Percentiles rank a stretch among this genome's conserved stretches.
Evolutionary conservation across 2,888 invertebrate genomes (phyloP).

Genomic region (Megastigmus dorsalis): DNA sequence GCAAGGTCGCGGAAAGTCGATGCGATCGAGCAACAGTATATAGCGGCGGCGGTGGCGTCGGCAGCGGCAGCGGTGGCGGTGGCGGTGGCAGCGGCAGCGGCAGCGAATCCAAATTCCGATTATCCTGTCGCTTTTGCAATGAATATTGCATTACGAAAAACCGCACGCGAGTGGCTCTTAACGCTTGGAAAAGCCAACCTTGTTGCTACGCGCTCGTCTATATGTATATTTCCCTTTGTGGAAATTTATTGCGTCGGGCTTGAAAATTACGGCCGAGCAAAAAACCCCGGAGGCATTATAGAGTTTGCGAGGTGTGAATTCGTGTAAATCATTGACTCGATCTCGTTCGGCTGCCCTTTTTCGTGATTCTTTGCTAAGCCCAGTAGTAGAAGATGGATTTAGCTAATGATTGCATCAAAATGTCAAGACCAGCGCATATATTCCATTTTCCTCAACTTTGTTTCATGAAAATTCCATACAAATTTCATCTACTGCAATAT

Average conservation of each 20-base stretch:
- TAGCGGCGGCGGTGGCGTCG: neutral
- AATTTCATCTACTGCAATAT: too few species aligned
- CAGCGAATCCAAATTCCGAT: constrained; percentile 17
- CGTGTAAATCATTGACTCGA: constrained; percentile 8
- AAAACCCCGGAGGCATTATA: neutral
- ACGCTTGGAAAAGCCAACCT: neutral
- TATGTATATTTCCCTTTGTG: constrained; percentile 1
- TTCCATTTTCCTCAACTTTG: neutral
- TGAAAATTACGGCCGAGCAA: neutral
- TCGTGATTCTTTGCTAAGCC: too few species aligned
- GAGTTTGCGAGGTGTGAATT: too few species aligned
- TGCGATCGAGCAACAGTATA: too few species aligned
- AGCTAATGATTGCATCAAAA: neutral
- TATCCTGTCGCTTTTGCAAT: constrained; percentile 1
- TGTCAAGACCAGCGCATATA: too few species aligned
- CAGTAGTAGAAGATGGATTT: too few species aligned
- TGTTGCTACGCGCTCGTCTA: neutral
- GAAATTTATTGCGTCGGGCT: constrained; percentile 4
- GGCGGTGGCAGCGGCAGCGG: neutral
- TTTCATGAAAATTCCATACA: neutral
- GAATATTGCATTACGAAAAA: neutral
- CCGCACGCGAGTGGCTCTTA: neutral
- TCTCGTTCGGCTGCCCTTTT: neutral
- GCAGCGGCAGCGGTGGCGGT: neutral
- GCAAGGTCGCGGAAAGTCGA: too few species aligned